These are phyloP conservation scores for Microhierax caerulescens DNA, from an alignment of 2,797 vertebrate genomes.

Conservation along the genomic window DNA sequence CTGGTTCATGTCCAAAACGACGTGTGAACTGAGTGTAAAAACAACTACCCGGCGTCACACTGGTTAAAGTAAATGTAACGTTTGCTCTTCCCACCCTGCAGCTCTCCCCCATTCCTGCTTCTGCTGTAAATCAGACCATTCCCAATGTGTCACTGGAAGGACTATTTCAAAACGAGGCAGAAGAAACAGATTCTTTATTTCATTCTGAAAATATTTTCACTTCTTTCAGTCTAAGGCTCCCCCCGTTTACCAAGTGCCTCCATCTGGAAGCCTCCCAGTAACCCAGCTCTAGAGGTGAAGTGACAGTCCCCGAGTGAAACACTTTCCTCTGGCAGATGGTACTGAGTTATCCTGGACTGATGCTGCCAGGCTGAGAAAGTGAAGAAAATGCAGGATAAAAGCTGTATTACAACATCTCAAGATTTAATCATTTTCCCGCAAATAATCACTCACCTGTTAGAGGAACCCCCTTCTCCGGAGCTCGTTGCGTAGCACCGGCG, in stretches of 20 bases:
- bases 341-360: neutral
- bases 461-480: neutral
- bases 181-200: slow-evolving; percentile 69
- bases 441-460: neutral
- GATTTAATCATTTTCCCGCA: neutral
- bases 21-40: slow-evolving; percentile 86
- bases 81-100: slow-evolving; percentile 81
- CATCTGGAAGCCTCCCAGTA: slow-evolving; percentile 67
- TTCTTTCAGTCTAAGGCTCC: slow-evolving; percentile 20
- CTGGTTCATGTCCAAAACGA: slow-evolving; percentile 66
- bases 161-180: slow-evolving; percentile 54
- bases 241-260: slow-evolving; percentile 14
- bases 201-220: slow-evolving; percentile 57
- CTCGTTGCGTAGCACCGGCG: too few relatives aligned
- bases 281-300: slow-evolving; percentile 36
- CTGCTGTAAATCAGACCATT: slow-evolving; percentile 63
- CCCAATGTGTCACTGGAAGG: slow-evolving; percentile 69
- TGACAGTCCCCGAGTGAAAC: neutral
- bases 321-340: neutral
- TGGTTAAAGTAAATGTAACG: slow-evolving; percentile 83
- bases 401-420: neutral
- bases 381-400: neutral
- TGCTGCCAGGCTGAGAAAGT: slow-evolving; percentile 1
- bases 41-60: slow-evolving; percentile 82
- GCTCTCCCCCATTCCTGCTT: slow-evolving; percentile 41